Evolutionary conservation across 2,113 vertebrate genomes (phyloP).

Genomic region (Tamias sibiricus): DNA sequence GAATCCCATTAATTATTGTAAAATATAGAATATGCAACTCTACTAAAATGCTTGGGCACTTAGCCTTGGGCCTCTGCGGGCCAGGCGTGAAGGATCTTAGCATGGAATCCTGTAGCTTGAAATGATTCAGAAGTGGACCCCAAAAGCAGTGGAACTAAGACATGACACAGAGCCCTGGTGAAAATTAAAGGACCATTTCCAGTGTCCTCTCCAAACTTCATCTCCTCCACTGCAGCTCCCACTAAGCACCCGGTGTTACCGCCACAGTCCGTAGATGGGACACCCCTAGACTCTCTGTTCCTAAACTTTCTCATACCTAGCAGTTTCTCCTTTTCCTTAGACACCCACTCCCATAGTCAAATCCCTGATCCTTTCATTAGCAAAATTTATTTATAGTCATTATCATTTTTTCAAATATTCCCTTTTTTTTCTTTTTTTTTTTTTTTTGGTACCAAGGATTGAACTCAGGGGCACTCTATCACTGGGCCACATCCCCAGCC

Average conservation of each 20-base stretch:
- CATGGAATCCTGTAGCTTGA: not conserved
- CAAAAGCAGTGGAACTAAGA: not conserved
- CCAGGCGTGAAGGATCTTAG: not conserved
- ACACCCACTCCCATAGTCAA: not conserved
- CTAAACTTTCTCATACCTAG: not conserved
- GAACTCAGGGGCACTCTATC: no score
- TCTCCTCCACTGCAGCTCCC: not conserved
- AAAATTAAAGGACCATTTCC: not conserved
- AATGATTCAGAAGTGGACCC: not conserved
- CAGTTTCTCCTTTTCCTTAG: not conserved
- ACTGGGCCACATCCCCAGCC: no score
- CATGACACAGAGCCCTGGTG: not conserved
- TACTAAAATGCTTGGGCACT: not conserved
- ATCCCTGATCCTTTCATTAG: not conserved
- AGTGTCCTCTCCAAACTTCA: not conserved
- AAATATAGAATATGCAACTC: not conserved
- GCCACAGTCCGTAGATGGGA: not conserved
- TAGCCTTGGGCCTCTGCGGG: not conserved
- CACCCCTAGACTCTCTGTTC: not conserved
- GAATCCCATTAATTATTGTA: conserved; percentile 6
- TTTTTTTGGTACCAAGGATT: no score
- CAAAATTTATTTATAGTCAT: not conserved
- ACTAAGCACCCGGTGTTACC: not conserved
- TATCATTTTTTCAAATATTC: not conserved
- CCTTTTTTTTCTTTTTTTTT: not conserved